Evolutionary conservation across 2,797 vertebrate genomes (phyloP), one percentile per base, ranked within the genome.

Genomic region (Moxostoma hubbsi): DNA sequence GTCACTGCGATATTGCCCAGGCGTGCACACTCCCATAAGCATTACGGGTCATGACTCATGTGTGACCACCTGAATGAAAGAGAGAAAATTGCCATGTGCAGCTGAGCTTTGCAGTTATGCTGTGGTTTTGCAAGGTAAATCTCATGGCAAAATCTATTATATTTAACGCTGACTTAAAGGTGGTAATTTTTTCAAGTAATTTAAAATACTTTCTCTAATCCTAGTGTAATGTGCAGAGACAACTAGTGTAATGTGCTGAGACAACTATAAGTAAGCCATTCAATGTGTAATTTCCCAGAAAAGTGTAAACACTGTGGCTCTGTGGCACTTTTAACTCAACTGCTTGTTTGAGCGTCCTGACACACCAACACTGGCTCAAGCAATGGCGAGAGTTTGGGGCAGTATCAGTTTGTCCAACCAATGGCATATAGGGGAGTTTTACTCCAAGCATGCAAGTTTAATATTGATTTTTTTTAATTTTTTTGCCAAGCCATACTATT

Each of bases 1-100:
- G 89, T 91, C 89, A 90, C 73, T 57, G 71, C 82, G 88, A 93
- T 61, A 75, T 84, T 88, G 82, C 81, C 88, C 89, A 92, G 92
- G 79, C 85, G 43, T 62, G 62, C 59, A 58, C 70, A 43, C 81
- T 80, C 85, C 69, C 9, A 75, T 74, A 85, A 67, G 72, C 59
- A 65, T 71, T 79, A 79, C 58, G 47, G 65, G 71, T 59, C 67
- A 70, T 58, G 54, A 73, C 36, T 36, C 2, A 36, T 36, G 36
- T 36, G 51, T 9, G 9, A 79, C 61, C 24, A 73, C 57, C 57
- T 64, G 72, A 82, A 69, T 78, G 18, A 62, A 9, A 65, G 36
- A 75, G 61, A 75, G 51, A 75, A 36, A 36, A 49, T 47, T 2
- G 5, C 7, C 15, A 45, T 16, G 63, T 53, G 57, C 5, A 53